Evolutionary conservation across 2,888 invertebrate species (phyloP), one percentile per base, ranked within the genome.

Genomic region (Baronia brevicornis): DNA sequence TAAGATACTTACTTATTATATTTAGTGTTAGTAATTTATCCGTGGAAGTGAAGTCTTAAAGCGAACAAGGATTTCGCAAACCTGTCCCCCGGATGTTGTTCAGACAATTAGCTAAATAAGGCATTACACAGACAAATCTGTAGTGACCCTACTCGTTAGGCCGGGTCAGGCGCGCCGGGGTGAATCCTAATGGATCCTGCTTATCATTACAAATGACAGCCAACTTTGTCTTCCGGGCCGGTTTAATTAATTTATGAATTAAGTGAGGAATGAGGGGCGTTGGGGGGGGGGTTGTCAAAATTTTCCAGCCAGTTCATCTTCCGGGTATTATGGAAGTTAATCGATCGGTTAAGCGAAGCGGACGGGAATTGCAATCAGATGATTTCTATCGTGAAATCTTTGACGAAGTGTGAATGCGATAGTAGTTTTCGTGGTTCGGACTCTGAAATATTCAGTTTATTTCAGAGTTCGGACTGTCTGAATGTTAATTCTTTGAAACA

Each of bases 181-280:
- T 55, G 71, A 63, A 68, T 69, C 60, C 65, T 61, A 74, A 72
- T 64, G 66, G 66, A 60, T 46, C 61, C 63, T 65, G 67, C 73
- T 78, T 75, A 75, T 80, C 75, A 78, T 80, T 71, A 70, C 57
- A 54, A 64, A 68, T 67, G 66, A 65, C 66, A 58, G 52, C 51
- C 43, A 58, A 66, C 57, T 69, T 65, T 54, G 63, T 48, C 51
- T 39, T 46, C 51, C 45, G 57, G 54, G 44, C 57, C 43, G 44
- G 54, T 75, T 78, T 73, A 79, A 82, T 80, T 80, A 75, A 75
- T 78, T 82, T 78, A 74, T 68, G 66, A 75, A 75, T 73, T 73
- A 64, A 70, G 67, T 56, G 54, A 55, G 57, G 54, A 56, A 39
- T 33, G 54, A n/a, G n/a, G n/a, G n/a, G n/a, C n/a, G n/a, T n/a